Percentiles rank a stretch among this genome's conserved stretches.
Conservation (phyloP, 2,797 vertebrate genomes). For the Anabas testudineus region DNA sequence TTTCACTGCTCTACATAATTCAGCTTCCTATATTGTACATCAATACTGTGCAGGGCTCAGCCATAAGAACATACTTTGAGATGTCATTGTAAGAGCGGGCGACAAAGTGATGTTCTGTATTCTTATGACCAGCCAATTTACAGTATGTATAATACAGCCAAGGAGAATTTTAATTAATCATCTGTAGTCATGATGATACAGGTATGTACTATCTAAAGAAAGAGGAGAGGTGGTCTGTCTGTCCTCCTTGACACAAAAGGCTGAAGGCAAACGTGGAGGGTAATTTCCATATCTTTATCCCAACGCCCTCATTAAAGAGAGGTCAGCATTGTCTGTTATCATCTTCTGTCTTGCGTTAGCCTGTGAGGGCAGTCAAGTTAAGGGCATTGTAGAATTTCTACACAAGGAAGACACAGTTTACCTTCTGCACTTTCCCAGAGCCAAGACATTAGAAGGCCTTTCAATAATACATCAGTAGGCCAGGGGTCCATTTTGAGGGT, state of each 20-base stretch:
- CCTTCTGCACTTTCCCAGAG: slow-evolving; percentile 25
- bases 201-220: neutral
- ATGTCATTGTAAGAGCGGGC: slow-evolving; percentile 1
- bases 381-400: slow-evolving; percentile 29
- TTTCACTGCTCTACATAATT: slow-evolving; percentile 55
- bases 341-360: slow-evolving; percentile 27
- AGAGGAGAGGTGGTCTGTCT: neutral
- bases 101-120: neutral
- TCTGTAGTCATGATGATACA: neutral
- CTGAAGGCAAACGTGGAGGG: slow-evolving; percentile 33
- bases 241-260: slow-evolving; percentile 38
- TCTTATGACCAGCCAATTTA: slow-evolving; percentile 17
- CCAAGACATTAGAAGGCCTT: slow-evolving; percentile 36
- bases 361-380: slow-evolving; percentile 38
- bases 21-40: slow-evolving; percentile 35
- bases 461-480: slow-evolving; percentile 53
- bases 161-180: slow-evolving; percentile 14
- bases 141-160: neutral
- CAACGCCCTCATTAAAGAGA: slow-evolving; percentile 54
- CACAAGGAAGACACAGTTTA: slow-evolving; percentile 20
- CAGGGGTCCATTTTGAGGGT: slow-evolving; percentile 47
- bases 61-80: slow-evolving; percentile 11
- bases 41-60: neutral
- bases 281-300: slow-evolving; percentile 56
- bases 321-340: slow-evolving; percentile 49